A percentile compares a stretch with the other conserved stretches of the same genome.
Conservation (phyloP, 2,113 vertebrate species). For the Xiphophorus hellerii region DNA sequence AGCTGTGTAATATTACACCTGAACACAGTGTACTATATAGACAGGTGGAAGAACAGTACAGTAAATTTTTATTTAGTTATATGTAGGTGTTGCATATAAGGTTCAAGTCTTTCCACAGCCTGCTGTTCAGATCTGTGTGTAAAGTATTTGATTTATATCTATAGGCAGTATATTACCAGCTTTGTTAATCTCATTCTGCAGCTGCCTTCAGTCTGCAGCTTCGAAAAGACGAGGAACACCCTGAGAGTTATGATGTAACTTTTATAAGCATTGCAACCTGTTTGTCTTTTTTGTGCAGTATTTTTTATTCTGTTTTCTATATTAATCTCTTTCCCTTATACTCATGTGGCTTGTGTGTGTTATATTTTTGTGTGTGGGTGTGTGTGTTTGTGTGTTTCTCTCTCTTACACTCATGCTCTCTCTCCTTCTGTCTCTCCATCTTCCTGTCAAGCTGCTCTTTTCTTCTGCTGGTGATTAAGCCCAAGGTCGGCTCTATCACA, state of each 20-base stretch:
- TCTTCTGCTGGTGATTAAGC: conserved; percentile 77
- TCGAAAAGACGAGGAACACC: conserved; percentile 9
- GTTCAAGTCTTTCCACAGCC: not conserved
- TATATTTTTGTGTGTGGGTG: not conserved
- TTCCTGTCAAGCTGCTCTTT: conserved; percentile 68
- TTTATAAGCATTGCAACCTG: conserved; percentile 24
- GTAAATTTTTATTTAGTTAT: not conserved
- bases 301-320: conserved; percentile 11
- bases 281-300: conserved; percentile 15
- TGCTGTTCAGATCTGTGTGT: not conserved
- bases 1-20: not conserved
- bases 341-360: not conserved
- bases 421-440: conserved; percentile 61
- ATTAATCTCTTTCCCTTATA: conserved; percentile 14
- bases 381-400: not conserved
- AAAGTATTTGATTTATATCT: conserved; percentile 2
- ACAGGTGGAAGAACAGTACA: not conserved
- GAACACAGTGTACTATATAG: no score
- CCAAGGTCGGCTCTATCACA: conserved; percentile 73
- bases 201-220: conserved; percentile 1
- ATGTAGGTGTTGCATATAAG: not conserved
- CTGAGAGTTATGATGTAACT: conserved; percentile 31
- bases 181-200: not conserved
- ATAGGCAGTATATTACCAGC: conserved; percentile 8
- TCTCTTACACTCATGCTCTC: conserved; percentile 5